Percentiles rank a stretch among this genome's conserved stretches.
These are phyloP conservation scores for Syrphus vitripennis DNA, from an alignment of 2,888 invertebrate species.

Conservation along the genomic window DNA sequence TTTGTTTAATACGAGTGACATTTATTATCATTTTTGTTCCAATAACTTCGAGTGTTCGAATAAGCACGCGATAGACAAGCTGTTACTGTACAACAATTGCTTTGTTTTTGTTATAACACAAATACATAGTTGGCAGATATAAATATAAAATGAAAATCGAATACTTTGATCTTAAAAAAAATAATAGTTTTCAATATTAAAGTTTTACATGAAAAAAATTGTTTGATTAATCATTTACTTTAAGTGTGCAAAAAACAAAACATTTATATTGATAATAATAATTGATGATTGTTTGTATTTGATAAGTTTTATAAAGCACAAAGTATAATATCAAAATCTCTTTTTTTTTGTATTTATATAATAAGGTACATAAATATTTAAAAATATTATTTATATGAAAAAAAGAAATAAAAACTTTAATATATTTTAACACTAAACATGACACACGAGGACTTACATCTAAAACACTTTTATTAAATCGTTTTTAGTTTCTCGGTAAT, in stretches of 20 bases:
- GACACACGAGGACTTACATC: constrained; percentile 65
- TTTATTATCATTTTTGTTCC: not conserved
- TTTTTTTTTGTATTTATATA: constrained; percentile 32
- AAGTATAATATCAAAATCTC: constrained; percentile 67
- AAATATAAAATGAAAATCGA: constrained; percentile 8
- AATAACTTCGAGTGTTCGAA: constrained; percentile 43
- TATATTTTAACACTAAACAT: constrained; percentile 63
- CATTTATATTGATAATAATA: constrained; percentile 20
- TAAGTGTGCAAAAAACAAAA: constrained; percentile 29
- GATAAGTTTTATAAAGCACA: constrained; percentile 57
- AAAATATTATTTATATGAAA: constrained; percentile 34
- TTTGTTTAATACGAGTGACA: constrained; percentile 26
- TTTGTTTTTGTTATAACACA: constrained; percentile 38
- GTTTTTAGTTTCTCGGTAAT: constrained; percentile 46
- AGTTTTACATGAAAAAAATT: constrained; percentile 35
- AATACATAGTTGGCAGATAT: constrained; percentile 13
- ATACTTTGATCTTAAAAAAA: constrained; percentile 36
- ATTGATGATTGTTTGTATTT: constrained; percentile 1
- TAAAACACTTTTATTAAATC: constrained; percentile 49
- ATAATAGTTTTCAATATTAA: constrained; percentile 57
- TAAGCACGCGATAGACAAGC: constrained; percentile 50
- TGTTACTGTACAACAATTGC: constrained; percentile 31
- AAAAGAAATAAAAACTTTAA: constrained; percentile 25
- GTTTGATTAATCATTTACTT: constrained; percentile 3
- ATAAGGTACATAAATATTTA: constrained; percentile 68